phyloP scores from a whole-genome alignment of 23 tunicate genomes.

The Oikopleura albicans region DNA sequence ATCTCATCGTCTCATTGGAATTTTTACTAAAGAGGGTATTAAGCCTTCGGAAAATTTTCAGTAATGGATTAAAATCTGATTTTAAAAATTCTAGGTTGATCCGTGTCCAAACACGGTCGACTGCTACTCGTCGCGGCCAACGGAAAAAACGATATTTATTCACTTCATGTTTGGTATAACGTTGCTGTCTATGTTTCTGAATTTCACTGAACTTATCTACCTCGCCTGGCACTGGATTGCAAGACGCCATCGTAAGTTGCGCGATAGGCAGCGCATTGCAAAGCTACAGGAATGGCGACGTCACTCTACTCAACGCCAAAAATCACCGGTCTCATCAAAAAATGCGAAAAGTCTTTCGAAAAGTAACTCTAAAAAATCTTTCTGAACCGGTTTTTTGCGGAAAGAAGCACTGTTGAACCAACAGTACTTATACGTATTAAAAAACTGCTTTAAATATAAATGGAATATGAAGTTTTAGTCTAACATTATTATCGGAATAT shows the following conservation, averaged over 20 bases:
- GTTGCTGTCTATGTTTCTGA: slow-evolving; percentile 42
- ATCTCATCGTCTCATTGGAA: too few relatives aligned
- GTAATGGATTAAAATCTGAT: neutral
- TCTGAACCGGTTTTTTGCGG: too few relatives aligned
- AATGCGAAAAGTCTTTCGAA: too few relatives aligned
- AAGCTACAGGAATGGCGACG: neutral
- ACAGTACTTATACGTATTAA: too few relatives aligned
- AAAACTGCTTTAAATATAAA: too few relatives aligned
- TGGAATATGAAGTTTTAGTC: too few relatives aligned
- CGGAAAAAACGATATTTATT: slow-evolving; percentile 93
- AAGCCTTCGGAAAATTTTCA: too few relatives aligned
- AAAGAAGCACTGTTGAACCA: too few relatives aligned
- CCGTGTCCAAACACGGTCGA: slow-evolving; percentile 89
- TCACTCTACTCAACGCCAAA: neutral
- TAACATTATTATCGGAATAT: too few relatives aligned
- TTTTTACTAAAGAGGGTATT: too few relatives aligned
- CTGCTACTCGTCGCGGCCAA: slow-evolving; percentile 91
- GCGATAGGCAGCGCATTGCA: slow-evolving; percentile 8
- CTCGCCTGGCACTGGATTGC: slow-evolving; percentile 17
- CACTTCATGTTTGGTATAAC: slow-evolving; percentile 86
- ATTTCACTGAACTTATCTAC: slow-evolving; percentile 27
- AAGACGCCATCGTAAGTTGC: neutral
- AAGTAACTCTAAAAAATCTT: too few relatives aligned
- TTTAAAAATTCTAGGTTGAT: slow-evolving; percentile 4
- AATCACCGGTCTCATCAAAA: too few relatives aligned